Base-by-base conservation (phyloP, 2,113 vertebrate species). In the Arizona elegans region DNA sequence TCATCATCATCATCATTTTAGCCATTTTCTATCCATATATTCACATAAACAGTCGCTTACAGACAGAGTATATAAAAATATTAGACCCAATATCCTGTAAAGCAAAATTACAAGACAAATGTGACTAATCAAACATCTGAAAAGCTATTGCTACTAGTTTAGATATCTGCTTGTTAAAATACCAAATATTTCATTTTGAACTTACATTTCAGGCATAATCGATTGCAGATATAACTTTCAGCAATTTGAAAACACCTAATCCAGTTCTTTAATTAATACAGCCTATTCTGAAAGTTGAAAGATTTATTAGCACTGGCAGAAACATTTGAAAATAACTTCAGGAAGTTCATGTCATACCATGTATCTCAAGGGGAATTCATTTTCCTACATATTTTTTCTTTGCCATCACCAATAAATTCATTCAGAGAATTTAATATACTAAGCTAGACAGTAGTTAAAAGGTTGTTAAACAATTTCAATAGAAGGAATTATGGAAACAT, bases 281-380 rank as follows among this genome's bases (percentile, higher is more conserved):
- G 87, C 93, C 95, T 97, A 93, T 93, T 94, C 91, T 95, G 59
- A 96, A 96, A 95, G 96, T 94, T 95, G 94, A 97, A 95, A 94
- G 95, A 96, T 97, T 97, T 97, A 97, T 96, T 97, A 95, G 96
- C 91, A 94, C 93, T 97, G 96, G 96, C 95, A 97, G 96, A 97
- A 97, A 93, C 89, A 92, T 97, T 97, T 96, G 90, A 94, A 97
- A 97, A 96, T 96, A 97, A 96, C 95, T 95, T 92, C 86, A 92
- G 96, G 94, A 97, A 97, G 95, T 96, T 97, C 93, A 91, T 92
- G 94, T 96, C 94, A 95, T 97, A 94, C 96, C 96, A 97, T 92
- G 59, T 86, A 91, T 94, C 95, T 96, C 95, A 85, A 94, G 95
- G 94, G 96, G 92, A 97, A 93, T 96, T 97, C 75, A 93, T 89